Percentiles rank a stretch among this genome's conserved stretches.
These are phyloP conservation scores for Galbula dea DNA, from an alignment of 2,113 vertebrate species.

Conservation along the genomic window DNA sequence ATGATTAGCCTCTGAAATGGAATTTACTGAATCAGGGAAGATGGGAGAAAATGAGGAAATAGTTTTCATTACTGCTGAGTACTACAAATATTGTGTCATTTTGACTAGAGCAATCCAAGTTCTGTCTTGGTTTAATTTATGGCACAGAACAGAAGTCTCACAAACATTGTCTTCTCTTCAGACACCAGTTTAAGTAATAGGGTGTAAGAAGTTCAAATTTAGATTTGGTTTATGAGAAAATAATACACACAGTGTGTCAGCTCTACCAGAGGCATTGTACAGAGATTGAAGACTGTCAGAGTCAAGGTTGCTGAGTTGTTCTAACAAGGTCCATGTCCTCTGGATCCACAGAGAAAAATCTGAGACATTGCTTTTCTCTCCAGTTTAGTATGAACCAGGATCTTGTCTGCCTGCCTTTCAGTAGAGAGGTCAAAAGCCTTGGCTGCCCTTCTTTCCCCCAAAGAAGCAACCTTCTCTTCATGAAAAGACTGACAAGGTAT, in stretches of 20 bases:
- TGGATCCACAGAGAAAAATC: neutral
- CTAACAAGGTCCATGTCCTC: neutral
- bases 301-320: neutral
- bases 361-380: neutral
- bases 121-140: neutral
- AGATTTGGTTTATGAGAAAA: neutral
- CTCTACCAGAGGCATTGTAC: neutral
- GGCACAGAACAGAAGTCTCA: neutral
- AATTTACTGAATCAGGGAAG: conserved; percentile 7
- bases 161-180: neutral
- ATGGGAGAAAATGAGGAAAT: neutral
- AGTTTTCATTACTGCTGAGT: neutral
- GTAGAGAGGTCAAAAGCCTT: neutral
- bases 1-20: conserved; percentile 4
- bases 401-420: neutral
- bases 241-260: neutral
- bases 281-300: neutral
- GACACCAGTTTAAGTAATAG: neutral
- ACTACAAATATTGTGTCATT: neutral
- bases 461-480: neutral
- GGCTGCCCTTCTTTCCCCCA: neutral
- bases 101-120: neutral
- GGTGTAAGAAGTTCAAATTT: neutral
- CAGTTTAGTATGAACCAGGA: neutral
- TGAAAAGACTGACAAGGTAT: neutral